These are phyloP conservation scores for Agonopterix alstromeriana DNA, from an alignment of 2,888 invertebrate genomes.

Conservation along the genomic window DNA sequence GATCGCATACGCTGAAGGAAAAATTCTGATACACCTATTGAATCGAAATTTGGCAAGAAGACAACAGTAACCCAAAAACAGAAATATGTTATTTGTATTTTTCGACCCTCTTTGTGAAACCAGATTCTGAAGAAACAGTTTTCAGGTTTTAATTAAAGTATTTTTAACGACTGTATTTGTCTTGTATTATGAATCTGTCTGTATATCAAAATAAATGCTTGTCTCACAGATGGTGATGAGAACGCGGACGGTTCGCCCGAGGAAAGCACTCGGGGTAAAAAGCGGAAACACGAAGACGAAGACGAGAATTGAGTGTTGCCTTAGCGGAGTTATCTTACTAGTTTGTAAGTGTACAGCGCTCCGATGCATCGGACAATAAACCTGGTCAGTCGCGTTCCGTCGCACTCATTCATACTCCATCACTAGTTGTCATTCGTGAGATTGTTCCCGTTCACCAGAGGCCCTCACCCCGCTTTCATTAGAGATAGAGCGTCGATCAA, in stretches of 20 bases:
- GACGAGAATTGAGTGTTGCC: constrained; percentile 72
- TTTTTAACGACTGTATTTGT: too few relatives aligned
- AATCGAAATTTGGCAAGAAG: too few relatives aligned
- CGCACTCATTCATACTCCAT: constrained; percentile 27
- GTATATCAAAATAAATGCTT: too few relatives aligned
- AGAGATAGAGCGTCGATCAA: constrained; percentile 21
- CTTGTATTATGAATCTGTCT: too few relatives aligned
- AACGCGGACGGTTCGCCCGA: constrained; percentile 57
- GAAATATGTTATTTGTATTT: too few relatives aligned
- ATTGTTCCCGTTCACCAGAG: constrained; percentile 34
- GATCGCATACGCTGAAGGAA: too few relatives aligned
- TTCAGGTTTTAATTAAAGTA: too few relatives aligned
- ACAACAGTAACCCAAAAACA: too few relatives aligned
- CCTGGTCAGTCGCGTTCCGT: constrained; percentile 26
- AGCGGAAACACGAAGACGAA: constrained; percentile 78
- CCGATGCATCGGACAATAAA: constrained; percentile 73
- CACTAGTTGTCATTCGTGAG: constrained; percentile 60
- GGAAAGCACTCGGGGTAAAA: constrained; percentile 78
- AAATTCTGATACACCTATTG: too few relatives aligned
- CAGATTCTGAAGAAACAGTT: too few relatives aligned
- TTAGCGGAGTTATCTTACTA: constrained; percentile 70
- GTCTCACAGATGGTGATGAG: constrained; percentile 53
- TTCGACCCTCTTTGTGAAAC: too few relatives aligned
- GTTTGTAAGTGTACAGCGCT: constrained; percentile 73
- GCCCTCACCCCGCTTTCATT: constrained; percentile 29